Conservation (phyloP, 37 sponge, comb jelly and placozoan species). For the Oopsacas minuta region DNA sequence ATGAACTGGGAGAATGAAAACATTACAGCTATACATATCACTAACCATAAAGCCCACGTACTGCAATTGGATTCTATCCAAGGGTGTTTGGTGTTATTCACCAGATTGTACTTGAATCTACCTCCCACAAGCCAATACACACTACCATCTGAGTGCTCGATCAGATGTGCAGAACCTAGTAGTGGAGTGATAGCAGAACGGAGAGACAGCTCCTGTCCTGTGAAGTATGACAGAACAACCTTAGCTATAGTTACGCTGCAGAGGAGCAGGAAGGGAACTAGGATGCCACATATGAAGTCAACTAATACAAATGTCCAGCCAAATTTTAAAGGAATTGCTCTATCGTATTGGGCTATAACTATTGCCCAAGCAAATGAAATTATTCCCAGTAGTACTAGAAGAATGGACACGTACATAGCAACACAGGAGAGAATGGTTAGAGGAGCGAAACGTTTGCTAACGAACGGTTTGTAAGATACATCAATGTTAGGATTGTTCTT, state of each 20-base stretch:
- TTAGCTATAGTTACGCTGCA: neutral
- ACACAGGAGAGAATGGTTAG: neutral
- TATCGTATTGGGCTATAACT: neutral
- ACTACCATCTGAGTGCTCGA: neutral
- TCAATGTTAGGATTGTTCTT: neutral
- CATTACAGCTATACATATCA: neutral
- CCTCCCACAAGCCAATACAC: slow-evolving; percentile 1
- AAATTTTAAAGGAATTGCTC: neutral
- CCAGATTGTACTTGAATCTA: neutral
- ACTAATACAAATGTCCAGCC: neutral
- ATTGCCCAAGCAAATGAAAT: neutral
- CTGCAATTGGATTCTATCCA: neutral
- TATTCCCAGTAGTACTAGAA: neutral
- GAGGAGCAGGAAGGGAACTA: neutral
- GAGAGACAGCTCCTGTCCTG: neutral
- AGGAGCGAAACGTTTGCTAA: neutral
- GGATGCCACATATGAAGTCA: neutral
- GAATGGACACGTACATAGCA: neutral
- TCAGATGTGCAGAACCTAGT: neutral
- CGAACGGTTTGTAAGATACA: neutral
- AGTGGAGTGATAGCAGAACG: neutral
- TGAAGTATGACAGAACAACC: neutral
- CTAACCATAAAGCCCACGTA: neutral
- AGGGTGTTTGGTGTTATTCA: neutral
- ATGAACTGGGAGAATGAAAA: slow-evolving; percentile 11